Conservation (phyloP, 2,797 vertebrate genomes). For the Lagodon rhomboides region DNA sequence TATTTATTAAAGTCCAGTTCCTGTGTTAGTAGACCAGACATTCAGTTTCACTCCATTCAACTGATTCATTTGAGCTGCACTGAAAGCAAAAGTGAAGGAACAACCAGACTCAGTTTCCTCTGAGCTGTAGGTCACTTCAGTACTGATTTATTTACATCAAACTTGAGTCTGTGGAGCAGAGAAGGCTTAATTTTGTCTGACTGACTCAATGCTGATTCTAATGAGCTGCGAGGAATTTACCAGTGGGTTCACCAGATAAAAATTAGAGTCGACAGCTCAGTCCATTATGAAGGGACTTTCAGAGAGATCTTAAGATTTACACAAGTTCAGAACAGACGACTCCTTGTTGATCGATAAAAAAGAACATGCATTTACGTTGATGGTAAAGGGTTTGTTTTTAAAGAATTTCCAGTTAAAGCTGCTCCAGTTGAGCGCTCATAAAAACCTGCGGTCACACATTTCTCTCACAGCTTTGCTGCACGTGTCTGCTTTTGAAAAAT, state of each 20-base stretch:
- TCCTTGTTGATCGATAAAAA: slow-evolving; percentile 1
- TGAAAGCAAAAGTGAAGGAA: not conserved
- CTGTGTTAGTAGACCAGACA: not conserved
- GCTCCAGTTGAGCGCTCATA: no score
- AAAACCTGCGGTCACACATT: not conserved
- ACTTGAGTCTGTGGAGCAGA: not conserved
- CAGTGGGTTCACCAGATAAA: slow-evolving; percentile 5
- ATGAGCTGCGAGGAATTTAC: slow-evolving; percentile 51
- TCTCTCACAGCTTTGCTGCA: not conserved
- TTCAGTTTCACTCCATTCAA: not conserved
- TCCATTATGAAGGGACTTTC: slow-evolving; percentile 20
- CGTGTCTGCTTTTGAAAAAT: slow-evolving; percentile 15
- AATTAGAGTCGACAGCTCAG: slow-evolving; percentile 26
- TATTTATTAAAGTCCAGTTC: slow-evolving; percentile 40
- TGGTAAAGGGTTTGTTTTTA: not conserved
- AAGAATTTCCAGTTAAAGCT: not conserved
- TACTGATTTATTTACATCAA: slow-evolving; percentile 14
- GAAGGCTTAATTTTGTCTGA: slow-evolving; percentile 30
- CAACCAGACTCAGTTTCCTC: not conserved
- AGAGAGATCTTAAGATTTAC: slow-evolving; percentile 9
- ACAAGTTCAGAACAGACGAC: not conserved
- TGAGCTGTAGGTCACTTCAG: not conserved
- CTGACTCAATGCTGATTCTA: slow-evolving; percentile 35
- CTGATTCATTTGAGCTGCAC: not conserved
- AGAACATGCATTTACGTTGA: not conserved